Base-by-base conservation (phyloP, 2,113 vertebrate species). In the Lepus europaeus region DNA sequence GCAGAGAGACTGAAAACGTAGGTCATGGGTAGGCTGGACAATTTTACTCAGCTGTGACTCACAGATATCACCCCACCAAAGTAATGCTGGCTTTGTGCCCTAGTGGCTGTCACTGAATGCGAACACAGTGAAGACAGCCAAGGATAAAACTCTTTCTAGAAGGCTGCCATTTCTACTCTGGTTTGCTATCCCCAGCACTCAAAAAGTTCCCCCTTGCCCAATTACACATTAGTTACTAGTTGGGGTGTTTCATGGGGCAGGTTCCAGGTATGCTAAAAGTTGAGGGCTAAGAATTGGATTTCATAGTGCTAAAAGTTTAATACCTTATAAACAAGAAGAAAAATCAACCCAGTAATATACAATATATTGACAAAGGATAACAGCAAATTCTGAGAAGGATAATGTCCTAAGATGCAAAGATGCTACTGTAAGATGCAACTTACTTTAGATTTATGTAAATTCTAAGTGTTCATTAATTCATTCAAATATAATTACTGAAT, bases 1-100 rank as follows among this genome's bases (percentile, higher is more conserved):
- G 25, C n/a, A 94, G 33, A 68, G 0, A 83, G 69, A 27, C 27
- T 87, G 70, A 63, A 68, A 81, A 92, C 82, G 68, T 4, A 88
- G 78, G 86, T 73, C 86, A 69, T 0, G 31, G 49, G 68, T 11
- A 69, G 68, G 51, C 70, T 87, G 39, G 39, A 74, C 22, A 29
- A n/a, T 31, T 25, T 14, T 45, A 45, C 45, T 45, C 39, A 51
- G 64, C 68, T 51, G 3, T 61, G 95, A 91, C 49, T 86, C 76
- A 80, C 8, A 82, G 91, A 92, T 68, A 59, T 13, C n/a, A 70
- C 29, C n/a, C 33, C 74, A 78, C 36, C n/a, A 3, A 19, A 49
- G 63, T 10, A 25, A 73, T 3, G 22, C 53, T 0, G 2, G 74
- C 56, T 59, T 39, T 0, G 0, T 11, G 36, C 12, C 73, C 77